These are phyloP conservation scores for Microhierax caerulescens DNA, from an alignment of 2,797 vertebrate species.

Conservation along the genomic window DNA sequence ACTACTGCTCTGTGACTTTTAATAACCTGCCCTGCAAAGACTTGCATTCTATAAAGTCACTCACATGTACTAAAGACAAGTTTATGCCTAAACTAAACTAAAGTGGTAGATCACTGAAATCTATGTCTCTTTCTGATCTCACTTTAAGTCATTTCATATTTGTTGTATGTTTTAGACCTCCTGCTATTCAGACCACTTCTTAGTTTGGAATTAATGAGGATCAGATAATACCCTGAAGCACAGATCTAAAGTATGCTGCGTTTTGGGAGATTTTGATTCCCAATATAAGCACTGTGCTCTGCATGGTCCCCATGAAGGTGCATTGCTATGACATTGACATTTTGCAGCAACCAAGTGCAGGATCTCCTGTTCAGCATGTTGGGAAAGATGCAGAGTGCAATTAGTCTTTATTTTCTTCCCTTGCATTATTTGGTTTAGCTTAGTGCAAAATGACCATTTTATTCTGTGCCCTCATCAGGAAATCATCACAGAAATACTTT, in stretches of 20 bases:
- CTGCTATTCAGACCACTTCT: not conserved
- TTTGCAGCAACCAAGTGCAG: not conserved
- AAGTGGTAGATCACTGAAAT: not conserved
- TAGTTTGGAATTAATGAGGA: not conserved
- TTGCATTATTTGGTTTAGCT: not conserved
- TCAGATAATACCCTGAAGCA: not conserved
- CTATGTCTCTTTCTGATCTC: not conserved
- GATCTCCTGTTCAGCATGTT: not conserved
- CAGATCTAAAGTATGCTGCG: not conserved
- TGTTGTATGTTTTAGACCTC: not conserved
- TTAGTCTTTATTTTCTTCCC: not conserved
- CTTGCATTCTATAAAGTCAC: not conserved
- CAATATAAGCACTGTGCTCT: not conserved
- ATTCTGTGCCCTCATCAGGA: not conserved
- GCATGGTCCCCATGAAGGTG: not conserved
- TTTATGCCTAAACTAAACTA: not conserved
- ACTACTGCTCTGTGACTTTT: slow-evolving; percentile 6
- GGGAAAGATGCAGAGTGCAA: not conserved
- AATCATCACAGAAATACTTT: not conserved
- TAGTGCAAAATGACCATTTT: not conserved
- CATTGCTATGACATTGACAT: not conserved
- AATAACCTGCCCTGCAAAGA: not conserved
- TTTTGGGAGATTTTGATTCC: not conserved
- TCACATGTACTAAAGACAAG: not conserved
- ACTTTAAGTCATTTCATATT: not conserved